Evolutionary conservation across 2,888 invertebrate genomes (phyloP).

Genomic region (Aplocera efformata): DNA sequence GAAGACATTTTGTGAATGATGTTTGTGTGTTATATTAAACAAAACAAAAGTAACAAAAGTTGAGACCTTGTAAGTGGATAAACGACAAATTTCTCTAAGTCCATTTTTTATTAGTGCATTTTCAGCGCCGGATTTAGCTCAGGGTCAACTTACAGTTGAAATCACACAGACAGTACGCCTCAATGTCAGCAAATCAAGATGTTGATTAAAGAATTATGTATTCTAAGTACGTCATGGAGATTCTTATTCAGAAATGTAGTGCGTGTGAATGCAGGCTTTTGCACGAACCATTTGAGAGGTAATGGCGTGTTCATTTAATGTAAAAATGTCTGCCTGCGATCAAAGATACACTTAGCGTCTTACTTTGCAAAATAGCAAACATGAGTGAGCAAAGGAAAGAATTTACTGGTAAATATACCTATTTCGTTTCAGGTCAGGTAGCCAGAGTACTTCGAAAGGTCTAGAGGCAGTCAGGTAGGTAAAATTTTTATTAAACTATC

Average conservation of each 20-base stretch:
- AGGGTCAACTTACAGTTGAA: slow-evolving; percentile 47
- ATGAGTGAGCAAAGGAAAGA: too few species aligned
- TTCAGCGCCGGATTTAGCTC: slow-evolving; percentile 45
- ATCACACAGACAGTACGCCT: slow-evolving; percentile 35
- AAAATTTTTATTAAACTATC: too few species aligned
- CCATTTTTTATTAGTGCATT: too few species aligned
- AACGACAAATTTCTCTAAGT: too few species aligned
- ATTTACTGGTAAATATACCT: too few species aligned
- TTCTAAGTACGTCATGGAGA: slow-evolving; percentile 41
- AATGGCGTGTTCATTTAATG: slow-evolving; percentile 59
- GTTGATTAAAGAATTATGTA: slow-evolving; percentile 54
- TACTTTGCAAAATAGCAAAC: neutral
- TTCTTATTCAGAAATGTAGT: neutral
- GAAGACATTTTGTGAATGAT: too few species aligned
- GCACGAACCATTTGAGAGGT: slow-evolving; percentile 55
- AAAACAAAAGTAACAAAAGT: too few species aligned
- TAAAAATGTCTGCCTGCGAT: slow-evolving; percentile 53
- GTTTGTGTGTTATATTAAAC: too few species aligned
- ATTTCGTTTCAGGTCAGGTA: too few species aligned
- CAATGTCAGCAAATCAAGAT: slow-evolving; percentile 46
- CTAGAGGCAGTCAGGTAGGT: too few species aligned
- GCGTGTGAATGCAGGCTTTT: slow-evolving; percentile 40
- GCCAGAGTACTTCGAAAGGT: too few species aligned
- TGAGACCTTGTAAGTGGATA: too few species aligned
- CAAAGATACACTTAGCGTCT: slow-evolving; percentile 40